These are phyloP conservation scores for Blera fallax DNA, from an alignment of 2,888 invertebrate species.

Conservation along the genomic window DNA sequence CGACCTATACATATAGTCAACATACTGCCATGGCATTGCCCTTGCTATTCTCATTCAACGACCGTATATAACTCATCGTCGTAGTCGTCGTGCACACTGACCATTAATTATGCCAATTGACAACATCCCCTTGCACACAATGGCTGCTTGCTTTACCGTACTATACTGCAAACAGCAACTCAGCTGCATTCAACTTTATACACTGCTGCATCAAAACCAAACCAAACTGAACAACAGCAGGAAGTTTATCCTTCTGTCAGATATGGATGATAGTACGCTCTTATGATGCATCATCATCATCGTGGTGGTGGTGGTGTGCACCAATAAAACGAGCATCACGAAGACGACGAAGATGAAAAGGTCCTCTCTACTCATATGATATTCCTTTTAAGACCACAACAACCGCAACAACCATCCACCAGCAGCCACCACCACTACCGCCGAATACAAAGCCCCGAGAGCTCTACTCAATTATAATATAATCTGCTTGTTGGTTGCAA, in stretches of 20 bases:
- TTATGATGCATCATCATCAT: conserved; percentile 53
- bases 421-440: conserved; percentile 3
- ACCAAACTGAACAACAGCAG: conserved; percentile 62
- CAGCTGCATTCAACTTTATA: conserved; percentile 50
- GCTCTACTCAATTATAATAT: conserved; percentile 67
- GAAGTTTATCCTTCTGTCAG: conserved; percentile 60
- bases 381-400: conserved; percentile 64
- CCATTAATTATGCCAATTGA: conserved; percentile 70
- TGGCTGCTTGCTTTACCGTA: conserved; percentile 14
- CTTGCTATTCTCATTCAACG: conserved; percentile 42
- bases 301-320: conserved; percentile 7
- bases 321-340: not conserved
- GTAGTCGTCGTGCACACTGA: conserved; percentile 54
- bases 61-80: not conserved
- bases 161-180: conserved; percentile 36
- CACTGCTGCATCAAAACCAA: conserved; percentile 40
- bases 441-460: conserved; percentile 19
- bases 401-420: conserved; percentile 56
- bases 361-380: conserved; percentile 37
- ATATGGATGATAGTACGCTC: conserved; percentile 47
- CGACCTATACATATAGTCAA: conserved; percentile 8
- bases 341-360: conserved; percentile 26
- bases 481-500: conserved; percentile 63
- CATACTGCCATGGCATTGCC: conserved; percentile 33
- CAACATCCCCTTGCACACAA: conserved; percentile 40